These are phyloP conservation scores for Misgurnus mizolepis DNA, from an alignment of 2,113 vertebrate species.

Conservation along the genomic window DNA sequence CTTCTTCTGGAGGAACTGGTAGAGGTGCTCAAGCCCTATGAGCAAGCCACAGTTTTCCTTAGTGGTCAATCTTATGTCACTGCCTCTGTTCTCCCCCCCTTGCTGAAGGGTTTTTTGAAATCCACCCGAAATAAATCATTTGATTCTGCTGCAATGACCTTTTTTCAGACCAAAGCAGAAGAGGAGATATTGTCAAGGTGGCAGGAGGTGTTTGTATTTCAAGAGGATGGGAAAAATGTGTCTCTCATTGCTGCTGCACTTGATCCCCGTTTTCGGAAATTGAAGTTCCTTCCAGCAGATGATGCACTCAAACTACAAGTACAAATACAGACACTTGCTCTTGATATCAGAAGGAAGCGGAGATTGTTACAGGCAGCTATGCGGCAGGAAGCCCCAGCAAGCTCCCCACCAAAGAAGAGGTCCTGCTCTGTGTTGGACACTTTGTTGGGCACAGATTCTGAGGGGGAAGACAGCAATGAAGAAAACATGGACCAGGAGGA, in stretches of 20 bases:
- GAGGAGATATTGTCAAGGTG: no score
- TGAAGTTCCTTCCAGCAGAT: no score
- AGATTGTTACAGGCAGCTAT: conserved; percentile 15
- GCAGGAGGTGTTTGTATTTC: no score
- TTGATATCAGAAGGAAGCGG: background rate
- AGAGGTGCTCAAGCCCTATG: conserved; percentile 18
- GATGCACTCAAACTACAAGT: conserved; percentile 16
- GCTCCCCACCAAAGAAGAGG: conserved; percentile 20
- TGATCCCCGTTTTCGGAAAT: no score
- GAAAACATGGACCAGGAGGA: no score
- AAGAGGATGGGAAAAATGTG: no score
- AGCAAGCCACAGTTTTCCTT: conserved; percentile 33
- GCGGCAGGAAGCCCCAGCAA: conserved; percentile 14
- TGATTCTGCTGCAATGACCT: no score
- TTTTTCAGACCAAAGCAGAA: no score
- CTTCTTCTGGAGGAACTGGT: conserved; percentile 25
- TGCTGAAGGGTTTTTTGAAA: conserved; percentile 36
- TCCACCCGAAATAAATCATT: conserved; percentile 6
- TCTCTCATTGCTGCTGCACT: no score
- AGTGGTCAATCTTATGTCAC: conserved; percentile 24
- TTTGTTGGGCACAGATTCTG: conserved; percentile 19
- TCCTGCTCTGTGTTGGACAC: conserved; percentile 8
- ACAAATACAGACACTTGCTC: conserved; percentile 3
- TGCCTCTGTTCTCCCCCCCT: conserved; percentile 20
- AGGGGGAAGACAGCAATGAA: background rate